Conservation (phyloP, 1,140 invertebrate species). For the Macrostomum lignano region DNA sequence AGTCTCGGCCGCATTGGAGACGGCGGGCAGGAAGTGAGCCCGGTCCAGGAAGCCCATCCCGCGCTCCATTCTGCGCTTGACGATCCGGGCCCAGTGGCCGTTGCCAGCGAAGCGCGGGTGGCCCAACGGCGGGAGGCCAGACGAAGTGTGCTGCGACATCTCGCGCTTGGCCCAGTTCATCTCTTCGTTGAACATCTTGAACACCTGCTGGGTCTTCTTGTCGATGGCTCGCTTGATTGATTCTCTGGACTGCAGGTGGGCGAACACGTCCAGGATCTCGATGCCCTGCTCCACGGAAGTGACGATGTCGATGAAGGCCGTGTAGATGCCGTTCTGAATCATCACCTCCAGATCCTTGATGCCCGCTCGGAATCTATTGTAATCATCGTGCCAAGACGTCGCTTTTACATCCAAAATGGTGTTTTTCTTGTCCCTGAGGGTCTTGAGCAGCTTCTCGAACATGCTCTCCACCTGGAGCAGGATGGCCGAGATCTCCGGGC, state of each 20-base stretch:
- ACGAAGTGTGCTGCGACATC: conserved; percentile 34
- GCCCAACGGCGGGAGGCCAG: conserved; percentile 31
- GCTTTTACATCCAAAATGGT: conserved; percentile 42
- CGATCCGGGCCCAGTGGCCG: conserved; percentile 35
- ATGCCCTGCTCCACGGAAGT: conserved; percentile 27
- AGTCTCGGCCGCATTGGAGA: conserved; percentile 39
- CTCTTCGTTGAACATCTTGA: conserved; percentile 44
- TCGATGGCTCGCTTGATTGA: conserved; percentile 30
- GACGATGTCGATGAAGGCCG: conserved; percentile 28
- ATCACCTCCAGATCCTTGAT: conserved; percentile 29
- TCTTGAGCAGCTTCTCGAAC: conserved; percentile 37
- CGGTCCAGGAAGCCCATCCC: too few species aligned
- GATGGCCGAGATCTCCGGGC: conserved; percentile 38
- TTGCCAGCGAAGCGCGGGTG: conserved; percentile 41
- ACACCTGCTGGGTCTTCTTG: conserved; percentile 35
- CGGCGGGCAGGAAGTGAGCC: conserved; percentile 40
- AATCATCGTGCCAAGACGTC: conserved; percentile 42
- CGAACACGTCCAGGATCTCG: conserved; percentile 27
- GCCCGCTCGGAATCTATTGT: conserved; percentile 21
- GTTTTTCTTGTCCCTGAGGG: conserved; percentile 33
- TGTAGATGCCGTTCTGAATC: conserved; percentile 27
- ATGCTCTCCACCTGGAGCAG: conserved; percentile 42
- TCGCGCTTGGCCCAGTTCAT: conserved; percentile 42
- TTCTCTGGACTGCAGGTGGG: conserved; percentile 26
- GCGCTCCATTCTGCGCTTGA: conserved; percentile 35